These are phyloP conservation scores for Patella vulgata DNA, from an alignment of 1,140 invertebrate species.

Conservation along the genomic window DNA sequence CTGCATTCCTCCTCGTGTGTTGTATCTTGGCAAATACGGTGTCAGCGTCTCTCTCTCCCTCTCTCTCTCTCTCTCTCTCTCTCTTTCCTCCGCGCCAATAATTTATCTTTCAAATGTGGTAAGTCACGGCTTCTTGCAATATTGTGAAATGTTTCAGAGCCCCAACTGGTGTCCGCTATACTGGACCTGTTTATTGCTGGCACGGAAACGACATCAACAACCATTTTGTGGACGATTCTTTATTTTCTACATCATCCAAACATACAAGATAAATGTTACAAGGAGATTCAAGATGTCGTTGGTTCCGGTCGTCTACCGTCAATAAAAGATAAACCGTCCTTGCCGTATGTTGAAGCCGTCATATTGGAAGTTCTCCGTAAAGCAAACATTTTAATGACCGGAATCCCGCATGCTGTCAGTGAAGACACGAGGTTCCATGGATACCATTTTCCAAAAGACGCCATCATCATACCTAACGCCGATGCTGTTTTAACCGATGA, in stretches of 20 bases:
- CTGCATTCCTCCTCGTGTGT: too few species aligned
- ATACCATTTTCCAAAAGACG: slow-evolving; percentile 51
- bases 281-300: too few species aligned
- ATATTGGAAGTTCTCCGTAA: slow-evolving; percentile 35
- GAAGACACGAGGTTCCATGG: slow-evolving; percentile 49
- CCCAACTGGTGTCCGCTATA: neutral
- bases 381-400: slow-evolving; percentile 51
- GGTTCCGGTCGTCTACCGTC: too few species aligned
- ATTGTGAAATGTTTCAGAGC: neutral
- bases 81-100: too few species aligned
- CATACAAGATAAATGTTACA: too few species aligned
- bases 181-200: neutral
- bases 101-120: too few species aligned
- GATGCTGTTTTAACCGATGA: slow-evolving; percentile 51
- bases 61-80: too few species aligned
- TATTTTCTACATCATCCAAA: slow-evolving; percentile 1
- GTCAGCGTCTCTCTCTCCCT: too few species aligned
- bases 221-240: neutral
- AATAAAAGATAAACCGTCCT: slow-evolving; percentile 18
- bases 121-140: neutral
- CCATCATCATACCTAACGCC: slow-evolving; percentile 53
- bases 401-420: slow-evolving; percentile 56
- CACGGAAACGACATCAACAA: too few species aligned
- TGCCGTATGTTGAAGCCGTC: slow-evolving; percentile 37
- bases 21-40: too few species aligned